Evolutionary conservation across 1,140 invertebrate species (phyloP).

Genomic region (Trichonephila clavipes): DNA sequence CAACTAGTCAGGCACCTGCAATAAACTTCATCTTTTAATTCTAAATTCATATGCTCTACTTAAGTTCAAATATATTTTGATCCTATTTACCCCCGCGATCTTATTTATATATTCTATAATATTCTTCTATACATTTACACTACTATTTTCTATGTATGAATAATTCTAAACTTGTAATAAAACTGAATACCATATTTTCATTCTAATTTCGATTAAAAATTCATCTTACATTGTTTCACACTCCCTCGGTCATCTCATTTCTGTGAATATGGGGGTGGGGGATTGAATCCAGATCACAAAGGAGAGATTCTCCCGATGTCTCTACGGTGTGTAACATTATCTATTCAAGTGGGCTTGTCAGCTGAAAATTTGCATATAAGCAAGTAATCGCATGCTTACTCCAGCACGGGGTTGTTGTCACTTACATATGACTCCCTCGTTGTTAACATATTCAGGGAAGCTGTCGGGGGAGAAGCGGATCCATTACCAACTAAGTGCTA

Average conservation of each 20-base stretch:
- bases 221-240: not conserved
- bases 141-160: no score
- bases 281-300: not conserved
- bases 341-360: conserved; percentile 13
- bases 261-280: not conserved
- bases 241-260: not conserved
- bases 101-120: no score
- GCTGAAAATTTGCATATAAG: conserved; percentile 33
- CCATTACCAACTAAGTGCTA: not conserved
- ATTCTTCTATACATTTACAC: no score
- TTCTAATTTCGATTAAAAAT: not conserved
- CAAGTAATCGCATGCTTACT: conserved; percentile 37
- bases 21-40: no score
- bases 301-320: not conserved
- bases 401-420: conserved; percentile 25
- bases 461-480: conserved; percentile 8
- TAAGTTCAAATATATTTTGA: no score
- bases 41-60: no score
- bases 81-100: no score
- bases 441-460: conserved; percentile 31
- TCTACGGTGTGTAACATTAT: conserved; percentile 2
- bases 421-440: conserved; percentile 19
- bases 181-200: not conserved
- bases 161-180: not conserved
- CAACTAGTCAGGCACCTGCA: no score